A percentile compares a stretch with the other conserved stretches of the same genome.
These are phyloP conservation scores for Phodopus roborovskii DNA, from an alignment of 2,113 vertebrate genomes.

Conservation along the genomic window DNA sequence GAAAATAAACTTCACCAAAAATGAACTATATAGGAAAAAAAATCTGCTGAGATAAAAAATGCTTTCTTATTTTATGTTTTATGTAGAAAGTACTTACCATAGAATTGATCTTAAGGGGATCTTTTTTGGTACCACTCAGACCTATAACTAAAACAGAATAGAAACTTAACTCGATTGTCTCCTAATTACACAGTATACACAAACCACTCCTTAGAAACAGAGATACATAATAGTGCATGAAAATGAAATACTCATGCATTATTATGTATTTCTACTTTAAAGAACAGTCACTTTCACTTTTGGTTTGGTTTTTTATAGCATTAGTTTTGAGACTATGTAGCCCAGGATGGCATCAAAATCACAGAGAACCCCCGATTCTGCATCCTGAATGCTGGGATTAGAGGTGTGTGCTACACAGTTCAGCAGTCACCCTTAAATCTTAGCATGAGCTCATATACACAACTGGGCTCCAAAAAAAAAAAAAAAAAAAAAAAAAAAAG, in stretches of 20 bases:
- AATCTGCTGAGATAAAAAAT: slow-evolving; percentile 23
- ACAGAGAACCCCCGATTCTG: not conserved
- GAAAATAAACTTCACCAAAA: slow-evolving; percentile 9
- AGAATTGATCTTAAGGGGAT: slow-evolving; percentile 96
- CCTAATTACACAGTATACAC: not conserved
- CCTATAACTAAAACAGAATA: slow-evolving; percentile 89
- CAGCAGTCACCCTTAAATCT: not conserved
- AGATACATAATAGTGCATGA: slow-evolving; percentile 34
- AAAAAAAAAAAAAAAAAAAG: not conserved
- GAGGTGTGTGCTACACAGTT: not conserved
- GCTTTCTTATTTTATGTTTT: slow-evolving; percentile 54
- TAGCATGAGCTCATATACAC: not conserved
- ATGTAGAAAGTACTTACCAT: slow-evolving; percentile 90
- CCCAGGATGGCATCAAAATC: not conserved
- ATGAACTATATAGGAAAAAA: not conserved
- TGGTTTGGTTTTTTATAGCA: not conserved
- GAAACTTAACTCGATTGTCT: slow-evolving; percentile 33
- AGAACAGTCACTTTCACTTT: not conserved
- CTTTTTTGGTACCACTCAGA: slow-evolving; percentile 98
- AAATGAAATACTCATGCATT: not conserved
- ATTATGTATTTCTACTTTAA: slow-evolving; percentile 3
- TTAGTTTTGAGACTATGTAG: not conserved
- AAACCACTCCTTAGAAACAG: slow-evolving; percentile 32
- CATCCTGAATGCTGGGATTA: not conserved
- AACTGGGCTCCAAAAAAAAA: not conserved